Evolutionary conservation across 2,113 vertebrate genomes (phyloP), one percentile per base, ranked within the genome.

Genomic region (Thalassoma bifasciatum): DNA sequence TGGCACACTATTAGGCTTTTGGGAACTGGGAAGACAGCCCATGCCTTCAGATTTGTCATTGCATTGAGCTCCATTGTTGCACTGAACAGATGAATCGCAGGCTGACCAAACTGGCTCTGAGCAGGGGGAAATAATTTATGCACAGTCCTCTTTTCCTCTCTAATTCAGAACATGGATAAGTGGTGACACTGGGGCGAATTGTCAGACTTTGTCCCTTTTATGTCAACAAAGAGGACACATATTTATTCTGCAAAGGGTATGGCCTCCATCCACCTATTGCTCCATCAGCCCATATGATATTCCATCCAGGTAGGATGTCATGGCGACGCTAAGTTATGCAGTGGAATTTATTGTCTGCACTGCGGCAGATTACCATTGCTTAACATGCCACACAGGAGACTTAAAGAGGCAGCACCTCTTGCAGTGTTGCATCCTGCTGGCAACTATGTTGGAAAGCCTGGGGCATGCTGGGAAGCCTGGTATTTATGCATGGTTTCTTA

Each of bases 281-380:
- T 81, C 56, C 64, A 66, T 80, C 79, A 77, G 59, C 67, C 70
- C 67, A 73, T 90, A 81, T 83, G 62, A 84, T 84, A 92, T 92
- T 90, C 90, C 81, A 80, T 77, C 81, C 89, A 91, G 88, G 88
- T 92, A 87, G 78, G 69, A 81, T 89, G 88, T 89, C 89, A 89
- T 84, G 86, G 88, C 49, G 81, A 92, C 81, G 75, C 85, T 86
- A 88, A 86, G 85, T 92, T 92, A 89, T 93, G 88, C 90, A 84
- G 88, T 75, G 83, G 84, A 88, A 92, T 92, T 90, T 92, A 88
- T 91, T 91, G 91, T 90, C 89, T 93, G 90, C 91, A 92, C 86
- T 93, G 91, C 88, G 84, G 92, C 91, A 93, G 90, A 93, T 94
- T 92, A 93, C 86, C 87, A 77, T 89, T 92, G 91, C 90, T 93